Base-by-base conservation (phyloP, 2,113 vertebrate genomes). In the Tor tambroides region DNA sequence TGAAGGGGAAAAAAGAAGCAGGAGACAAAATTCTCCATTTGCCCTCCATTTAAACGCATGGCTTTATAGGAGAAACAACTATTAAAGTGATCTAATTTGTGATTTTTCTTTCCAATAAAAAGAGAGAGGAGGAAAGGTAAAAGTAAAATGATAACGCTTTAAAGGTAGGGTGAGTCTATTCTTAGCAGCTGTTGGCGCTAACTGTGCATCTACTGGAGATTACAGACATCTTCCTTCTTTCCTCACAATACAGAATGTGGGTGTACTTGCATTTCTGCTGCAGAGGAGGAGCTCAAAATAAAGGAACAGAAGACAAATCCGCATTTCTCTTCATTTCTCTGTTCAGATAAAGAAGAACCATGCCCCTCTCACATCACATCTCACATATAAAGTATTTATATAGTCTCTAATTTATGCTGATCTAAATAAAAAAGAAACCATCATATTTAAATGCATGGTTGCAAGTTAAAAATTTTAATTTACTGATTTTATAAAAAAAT, bases 141-240 rank as follows among this genome's bases (percentile, higher is more conserved):
- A 65, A 65, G 28, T 67, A 67, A 67, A 67, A 67, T 67, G 28
- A 30, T 67, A 67, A 15, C 85, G 69, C 59, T 56, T 87, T 69
- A 83, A 85, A 81, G 77, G 84, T 71, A 46, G 71, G 80, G 84
- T 65, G 72, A 56, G 43, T 75, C 87, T 90, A 90, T 92, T 91
- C 84, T 91, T 91, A 90, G 46, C 80, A 89, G 49, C 80, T 61
- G 82, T 83, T 80, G n/a, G 87, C 3, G 67, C 84, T 86, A 91
- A 89, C 88, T 86, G 86, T 46, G 89, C 67, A 90, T 85, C 78
- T 83, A 63, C 78, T 85, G 78, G 46, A 85, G 76, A 89, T 85
- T 81, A 67, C 51, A 87, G 85, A 84, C 81, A 90, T 76, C 10
- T 43, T 43, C 43, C 49, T 71, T 63, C 41, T 59, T 26, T 71